Base-by-base conservation (phyloP, 2,113 vertebrate species). In the Mesoclemmys tuberculata region DNA sequence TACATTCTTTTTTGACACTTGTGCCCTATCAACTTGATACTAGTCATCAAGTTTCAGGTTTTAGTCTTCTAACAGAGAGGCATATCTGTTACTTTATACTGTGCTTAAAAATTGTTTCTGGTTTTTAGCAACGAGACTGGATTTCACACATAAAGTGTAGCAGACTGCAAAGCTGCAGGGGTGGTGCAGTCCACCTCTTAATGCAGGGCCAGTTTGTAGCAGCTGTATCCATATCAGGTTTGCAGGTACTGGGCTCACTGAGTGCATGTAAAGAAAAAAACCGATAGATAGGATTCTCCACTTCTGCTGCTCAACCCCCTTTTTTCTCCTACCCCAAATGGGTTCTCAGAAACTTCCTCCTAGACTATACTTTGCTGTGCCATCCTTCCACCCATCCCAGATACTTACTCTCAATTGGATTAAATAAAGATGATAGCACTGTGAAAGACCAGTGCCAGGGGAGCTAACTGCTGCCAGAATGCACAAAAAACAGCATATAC, bases 391-490 rank as follows among this genome's bases (percentile, higher is more conserved):
- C 51, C 27, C 56, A 58, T 58, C 56, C 56, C 56, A 58, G 56
- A 58, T 58, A 58, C 24, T 58, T 22, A 58, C 24, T 58, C 56
- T 51, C 10, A 51, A 27, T 3, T 58, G 56, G 22, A 26, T 22
- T 58, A 58, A 58, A 58, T 5, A 58, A 27, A 58, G 56, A 58
- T 58, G 56, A 58, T 27, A 58, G 22, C 9, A 13, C 56, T 58
- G 26, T 58, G 22, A 26, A 26, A 58, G 56, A 27, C 27, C 8
- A 46, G 46, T 46, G 14, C 26, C 56, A 5, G 18, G 81, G 38
- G 21, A 92, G 27, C 26, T 92, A 88, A 92, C 61, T 84, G 92
- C 82, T 88, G 38, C 8, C n/a, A 27, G 78, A 94, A 96, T 89
- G 87, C 80, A 61, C 6, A 55, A 81, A 92, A 91, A 54, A 14